Percentiles rank a stretch among this genome's conserved stretches.
Conservation (phyloP, 2,888 invertebrate genomes). For the Hofmannophila pseudospretella region DNA sequence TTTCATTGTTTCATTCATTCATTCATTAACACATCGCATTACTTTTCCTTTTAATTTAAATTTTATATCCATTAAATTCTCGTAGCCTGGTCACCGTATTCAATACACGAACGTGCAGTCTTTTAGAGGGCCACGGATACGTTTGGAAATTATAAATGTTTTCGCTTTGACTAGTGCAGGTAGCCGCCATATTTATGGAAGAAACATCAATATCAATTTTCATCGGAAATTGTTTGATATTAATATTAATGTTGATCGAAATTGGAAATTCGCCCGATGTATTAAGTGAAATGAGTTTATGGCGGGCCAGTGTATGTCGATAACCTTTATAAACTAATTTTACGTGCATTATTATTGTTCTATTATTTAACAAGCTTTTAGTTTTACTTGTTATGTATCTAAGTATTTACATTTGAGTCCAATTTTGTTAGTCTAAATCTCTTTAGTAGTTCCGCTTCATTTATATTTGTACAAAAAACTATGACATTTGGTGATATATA, state of each 20-base stretch:
- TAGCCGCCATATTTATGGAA: background rate
- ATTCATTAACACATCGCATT: too few species aligned
- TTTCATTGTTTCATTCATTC: too few species aligned
- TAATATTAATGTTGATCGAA: slow-evolving; percentile 1
- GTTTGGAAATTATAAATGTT: slow-evolving; percentile 4
- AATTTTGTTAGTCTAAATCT: too few species aligned
- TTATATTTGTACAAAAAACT: too few species aligned
- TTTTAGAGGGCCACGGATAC: background rate
- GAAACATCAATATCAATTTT: slow-evolving; percentile 3
- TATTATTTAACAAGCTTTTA: background rate
- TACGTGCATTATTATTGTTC: too few species aligned
- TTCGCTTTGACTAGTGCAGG: background rate
- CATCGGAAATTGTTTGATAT: slow-evolving; percentile 3
- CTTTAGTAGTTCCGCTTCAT: too few species aligned
- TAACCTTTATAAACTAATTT: too few species aligned
- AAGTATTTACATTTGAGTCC: too few species aligned
- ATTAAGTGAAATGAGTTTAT: background rate
- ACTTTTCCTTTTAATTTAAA: too few species aligned
- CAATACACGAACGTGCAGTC: background rate
- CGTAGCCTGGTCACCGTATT: slow-evolving; percentile 1
- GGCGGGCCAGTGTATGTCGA: background rate
- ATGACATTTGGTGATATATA: too few species aligned
- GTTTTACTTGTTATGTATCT: too few species aligned
- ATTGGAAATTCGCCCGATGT: background rate
- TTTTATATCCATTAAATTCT: background rate